Evolutionary conservation across 2,888 invertebrate genomes (phyloP), one percentile per base, ranked within the genome.

Genomic region (Mamestra brassicae): DNA sequence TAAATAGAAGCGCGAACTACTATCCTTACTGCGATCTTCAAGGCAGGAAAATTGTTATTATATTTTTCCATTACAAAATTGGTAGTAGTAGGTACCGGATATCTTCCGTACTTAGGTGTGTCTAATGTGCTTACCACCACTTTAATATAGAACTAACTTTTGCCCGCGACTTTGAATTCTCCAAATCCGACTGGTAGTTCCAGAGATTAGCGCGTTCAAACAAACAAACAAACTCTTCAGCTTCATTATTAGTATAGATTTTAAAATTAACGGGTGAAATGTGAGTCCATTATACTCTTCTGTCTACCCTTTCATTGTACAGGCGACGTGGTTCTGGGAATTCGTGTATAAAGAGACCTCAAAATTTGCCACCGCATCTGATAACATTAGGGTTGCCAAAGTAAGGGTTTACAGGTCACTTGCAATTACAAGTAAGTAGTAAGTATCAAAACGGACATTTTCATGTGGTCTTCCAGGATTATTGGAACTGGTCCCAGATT

Each of bases 61-160:
- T 54, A 4, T 55, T 71, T 61, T 79, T 79, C 38, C 34, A 71
- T 79, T 60, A 72, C 4, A 34, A 50, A 80, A 61, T 80, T 72
- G 38, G n/a, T 13, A 10, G 13, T 42, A 57, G 10, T 26, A 26
- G 26, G 26, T 6, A 26, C 6, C 15, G 1, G 4, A 10, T 4
- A 60, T 60, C 7, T 2, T 6, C 55, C n/a, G n/a, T 38, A 57
- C 57, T 6, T 5, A 7, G 2, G 15, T 34, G 13, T 55, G 15
- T 15, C 15, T 26, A 55, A 38, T 42, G 13, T n/a, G 38, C 5
- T 42, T n/a, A 47, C 13, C 15, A 26, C 26, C 26, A 26, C 26
- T 26, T 26, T 26, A 26, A 26, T 26, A 26, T 26, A 26, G 26
- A 26, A 26, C 26, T 26, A 26, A 26, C 26, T 26, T 26, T 26